Percentiles rank a stretch among this genome's conserved stretches.
Evolutionary conservation across 2,113 vertebrate species (phyloP).

Genomic region (Labrus mixtus): DNA sequence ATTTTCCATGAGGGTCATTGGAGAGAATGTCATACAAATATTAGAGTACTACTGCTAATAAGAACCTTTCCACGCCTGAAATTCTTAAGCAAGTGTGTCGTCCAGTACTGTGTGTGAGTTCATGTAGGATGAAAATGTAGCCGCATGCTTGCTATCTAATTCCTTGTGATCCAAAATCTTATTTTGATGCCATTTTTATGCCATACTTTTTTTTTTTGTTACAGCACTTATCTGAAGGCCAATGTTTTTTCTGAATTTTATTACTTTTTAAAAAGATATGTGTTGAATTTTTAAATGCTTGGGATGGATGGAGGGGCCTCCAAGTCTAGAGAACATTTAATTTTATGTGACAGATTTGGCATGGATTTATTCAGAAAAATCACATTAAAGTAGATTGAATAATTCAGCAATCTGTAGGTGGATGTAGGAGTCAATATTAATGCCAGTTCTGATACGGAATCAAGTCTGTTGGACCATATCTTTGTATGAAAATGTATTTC

Average conservation of each 20-base stretch:
- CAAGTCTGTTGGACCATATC: conserved; percentile 52
- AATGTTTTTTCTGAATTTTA: conserved; percentile 52
- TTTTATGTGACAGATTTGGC: conserved; percentile 40
- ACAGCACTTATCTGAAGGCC: conserved; percentile 57
- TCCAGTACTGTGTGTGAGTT: conserved; percentile 84
- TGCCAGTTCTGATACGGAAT: conserved; percentile 54
- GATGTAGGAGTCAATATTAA: conserved; percentile 49
- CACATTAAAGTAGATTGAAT: conserved; percentile 11
- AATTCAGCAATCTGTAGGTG: conserved; percentile 42
- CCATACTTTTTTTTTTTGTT: conserved; percentile 45
- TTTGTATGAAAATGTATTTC: conserved; percentile 50
- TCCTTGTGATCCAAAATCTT: conserved; percentile 65
- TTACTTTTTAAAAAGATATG: conserved; percentile 1
- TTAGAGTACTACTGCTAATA: conserved; percentile 78
- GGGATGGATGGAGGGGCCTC: conserved; percentile 40
- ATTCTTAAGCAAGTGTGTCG: conserved; percentile 83
- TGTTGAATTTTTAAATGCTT: conserved; percentile 30
- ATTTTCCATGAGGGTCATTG: conserved; percentile 84
- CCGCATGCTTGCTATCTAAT: conserved; percentile 84
- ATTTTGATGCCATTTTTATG: conserved; percentile 50
- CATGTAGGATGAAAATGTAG: conserved; percentile 84
- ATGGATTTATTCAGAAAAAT: conserved; percentile 21
- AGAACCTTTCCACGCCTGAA: conserved; percentile 81
- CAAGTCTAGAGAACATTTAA: conserved; percentile 63
- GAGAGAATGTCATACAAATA: conserved; percentile 82